These are phyloP conservation scores for Lucilia cuprina DNA, from an alignment of 1,140 invertebrate species.

Conservation along the genomic window DNA sequence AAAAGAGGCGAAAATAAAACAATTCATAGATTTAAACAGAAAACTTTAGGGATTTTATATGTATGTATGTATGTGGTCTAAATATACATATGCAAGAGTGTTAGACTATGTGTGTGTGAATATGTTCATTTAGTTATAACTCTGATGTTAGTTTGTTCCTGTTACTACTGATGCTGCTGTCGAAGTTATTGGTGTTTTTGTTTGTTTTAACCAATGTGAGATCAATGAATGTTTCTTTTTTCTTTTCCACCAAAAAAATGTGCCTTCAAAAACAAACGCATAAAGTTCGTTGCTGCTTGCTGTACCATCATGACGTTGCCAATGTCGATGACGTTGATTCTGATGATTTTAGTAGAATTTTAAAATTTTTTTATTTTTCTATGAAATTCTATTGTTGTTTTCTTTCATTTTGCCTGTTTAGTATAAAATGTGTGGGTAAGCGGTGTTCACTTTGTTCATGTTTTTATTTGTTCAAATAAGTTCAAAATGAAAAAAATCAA, in stretches of 20 bases:
- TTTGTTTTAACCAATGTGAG: constrained; percentile 17
- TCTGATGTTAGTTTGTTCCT: too few relatives aligned
- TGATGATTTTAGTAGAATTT: not conserved
- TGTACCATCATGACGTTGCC: not conserved
- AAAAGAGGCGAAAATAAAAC: not conserved
- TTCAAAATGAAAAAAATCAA: not conserved
- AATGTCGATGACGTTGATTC: constrained; percentile 5
- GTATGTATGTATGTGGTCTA: too few relatives aligned
- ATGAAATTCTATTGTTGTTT: constrained; percentile 14
- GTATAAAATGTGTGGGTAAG: not conserved
- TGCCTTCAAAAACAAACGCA: not conserved
- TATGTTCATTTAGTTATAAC: not conserved
- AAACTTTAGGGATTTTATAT: constrained; percentile 25
- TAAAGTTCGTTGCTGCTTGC: not conserved
- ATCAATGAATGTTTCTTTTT: constrained; percentile 14
- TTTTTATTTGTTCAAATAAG: constrained; percentile 1
- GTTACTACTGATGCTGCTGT: not conserved
- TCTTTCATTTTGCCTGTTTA: not conserved
- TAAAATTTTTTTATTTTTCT: constrained; percentile 10
- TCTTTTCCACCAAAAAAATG: not conserved
- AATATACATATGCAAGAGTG: not conserved
- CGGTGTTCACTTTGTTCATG: not conserved
- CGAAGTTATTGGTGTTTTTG: not conserved
- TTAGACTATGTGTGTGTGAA: not conserved
- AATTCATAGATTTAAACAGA: constrained; percentile 10